Conservation (phyloP, 2,797 vertebrate genomes). For the Myiotriccus ornatus region DNA sequence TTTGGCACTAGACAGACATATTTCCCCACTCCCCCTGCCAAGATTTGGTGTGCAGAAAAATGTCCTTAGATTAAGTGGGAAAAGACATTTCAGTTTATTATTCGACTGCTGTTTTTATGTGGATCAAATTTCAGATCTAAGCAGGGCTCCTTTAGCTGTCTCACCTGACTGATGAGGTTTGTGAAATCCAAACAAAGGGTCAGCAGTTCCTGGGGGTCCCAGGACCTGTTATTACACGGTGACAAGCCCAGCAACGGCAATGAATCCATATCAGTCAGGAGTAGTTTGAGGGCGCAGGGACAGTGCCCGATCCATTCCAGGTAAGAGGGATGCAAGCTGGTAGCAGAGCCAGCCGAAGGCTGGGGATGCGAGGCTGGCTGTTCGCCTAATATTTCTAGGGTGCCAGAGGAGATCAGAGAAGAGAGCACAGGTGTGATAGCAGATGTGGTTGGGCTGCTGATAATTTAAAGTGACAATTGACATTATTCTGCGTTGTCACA, state of each 20-base stretch:
- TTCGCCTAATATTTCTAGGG: slow-evolving; percentile 23
- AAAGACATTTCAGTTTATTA: neutral
- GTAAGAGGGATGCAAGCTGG: neutral
- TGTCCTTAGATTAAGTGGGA: neutral
- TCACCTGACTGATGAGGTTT: slow-evolving; percentile 29
- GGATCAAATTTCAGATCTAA: neutral
- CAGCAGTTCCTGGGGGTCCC: neutral
- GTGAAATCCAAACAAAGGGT: neutral
- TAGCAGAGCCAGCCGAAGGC: neutral
- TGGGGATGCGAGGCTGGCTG: neutral
- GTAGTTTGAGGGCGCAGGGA: neutral
- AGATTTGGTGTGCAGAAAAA: neutral
- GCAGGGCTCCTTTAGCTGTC: slow-evolving; percentile 20
- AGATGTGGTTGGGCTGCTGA: slow-evolving; percentile 43
- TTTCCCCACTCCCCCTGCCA: neutral
- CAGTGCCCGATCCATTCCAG: slow-evolving; percentile 2
- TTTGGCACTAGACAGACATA: neutral
- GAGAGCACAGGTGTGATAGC: slow-evolving; percentile 63
- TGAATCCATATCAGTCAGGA: slow-evolving; percentile 7
- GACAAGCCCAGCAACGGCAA: slow-evolving; percentile 15
- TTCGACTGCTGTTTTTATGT: neutral
- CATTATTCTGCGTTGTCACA: slow-evolving; percentile 33
- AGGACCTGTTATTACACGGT: neutral
- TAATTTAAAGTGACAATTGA: slow-evolving; percentile 47
- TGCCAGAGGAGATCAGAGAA: slow-evolving; percentile 31